These are phyloP conservation scores for Cephus runcator DNA, from an alignment of 2,888 invertebrate genomes.

Conservation along the genomic window DNA sequence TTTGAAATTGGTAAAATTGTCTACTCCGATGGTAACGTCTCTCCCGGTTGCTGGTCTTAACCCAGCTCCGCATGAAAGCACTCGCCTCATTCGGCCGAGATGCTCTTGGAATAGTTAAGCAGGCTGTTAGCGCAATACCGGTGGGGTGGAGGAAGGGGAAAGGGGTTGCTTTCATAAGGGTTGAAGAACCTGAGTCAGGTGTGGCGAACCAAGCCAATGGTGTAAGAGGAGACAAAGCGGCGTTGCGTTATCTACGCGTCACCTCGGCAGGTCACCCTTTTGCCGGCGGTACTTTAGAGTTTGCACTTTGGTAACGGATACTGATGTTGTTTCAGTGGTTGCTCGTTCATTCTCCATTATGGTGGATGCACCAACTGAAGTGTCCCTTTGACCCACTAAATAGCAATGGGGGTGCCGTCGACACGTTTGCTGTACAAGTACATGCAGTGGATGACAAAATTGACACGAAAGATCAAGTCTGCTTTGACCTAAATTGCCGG, in stretches of 20 bases:
- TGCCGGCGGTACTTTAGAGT: not conserved
- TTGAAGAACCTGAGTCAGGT: not conserved
- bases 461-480: not conserved
- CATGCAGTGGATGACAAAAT: not conserved
- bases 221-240: not conserved
- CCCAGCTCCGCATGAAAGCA: conserved; percentile 5
- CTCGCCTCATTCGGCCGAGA: conserved; percentile 10
- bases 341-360: not conserved
- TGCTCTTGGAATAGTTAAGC: conserved; percentile 27
- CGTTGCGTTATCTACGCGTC: not conserved
- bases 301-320: not conserved
- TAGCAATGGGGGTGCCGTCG: not conserved
- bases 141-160: not conserved
- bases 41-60: not conserved
- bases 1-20: not conserved
- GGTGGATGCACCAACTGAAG: not conserved
- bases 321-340: not conserved
- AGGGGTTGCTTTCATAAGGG: not conserved
- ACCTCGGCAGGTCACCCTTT: not conserved
- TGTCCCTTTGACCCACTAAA: not conserved
- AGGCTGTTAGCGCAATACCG: conserved; percentile 15
- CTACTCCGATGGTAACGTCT: conserved; percentile 1
- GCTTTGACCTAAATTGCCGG: not conserved
- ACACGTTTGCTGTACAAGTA: not conserved
- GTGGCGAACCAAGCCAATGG: not conserved